Evolutionary conservation across 1,140 invertebrate species (phyloP).

Genomic region (Hirudo medicinalis): DNA sequence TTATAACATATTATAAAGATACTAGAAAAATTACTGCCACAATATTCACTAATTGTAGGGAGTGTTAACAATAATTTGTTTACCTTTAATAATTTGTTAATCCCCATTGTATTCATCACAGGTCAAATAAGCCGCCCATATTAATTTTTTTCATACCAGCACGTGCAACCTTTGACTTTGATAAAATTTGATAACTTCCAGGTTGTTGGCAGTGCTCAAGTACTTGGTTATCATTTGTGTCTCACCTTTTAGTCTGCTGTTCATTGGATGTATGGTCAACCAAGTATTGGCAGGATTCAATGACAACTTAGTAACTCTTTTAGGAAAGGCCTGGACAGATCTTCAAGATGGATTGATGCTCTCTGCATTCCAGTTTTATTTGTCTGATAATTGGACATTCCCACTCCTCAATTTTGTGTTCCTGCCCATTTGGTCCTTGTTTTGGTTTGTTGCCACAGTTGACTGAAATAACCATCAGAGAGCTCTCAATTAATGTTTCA

Average conservation of each 20-base stretch:
- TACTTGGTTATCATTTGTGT: slow-evolving; percentile 30
- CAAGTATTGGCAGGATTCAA: slow-evolving; percentile 23
- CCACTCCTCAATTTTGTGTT: slow-evolving; percentile 46
- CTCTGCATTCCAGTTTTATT: slow-evolving; percentile 63
- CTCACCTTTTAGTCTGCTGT: slow-evolving; percentile 31
- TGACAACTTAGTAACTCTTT: slow-evolving; percentile 25
- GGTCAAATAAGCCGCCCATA: not conserved
- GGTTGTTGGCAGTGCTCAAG: slow-evolving; percentile 26
- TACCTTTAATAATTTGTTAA: no score
- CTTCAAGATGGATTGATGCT: slow-evolving; percentile 59
- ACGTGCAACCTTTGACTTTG: no score
- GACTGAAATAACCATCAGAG: slow-evolving; percentile 4
- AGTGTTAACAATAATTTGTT: no score
- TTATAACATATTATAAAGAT: no score
- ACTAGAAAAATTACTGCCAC: no score
- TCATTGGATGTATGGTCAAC: slow-evolving; percentile 27
- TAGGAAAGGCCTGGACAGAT: slow-evolving; percentile 24
- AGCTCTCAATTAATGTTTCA: no score
- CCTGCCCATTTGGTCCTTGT: slow-evolving; percentile 51
- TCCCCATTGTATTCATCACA: no score
- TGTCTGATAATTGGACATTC: slow-evolving; percentile 56
- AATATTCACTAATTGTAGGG: no score
- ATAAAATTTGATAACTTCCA: not conserved
- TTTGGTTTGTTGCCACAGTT: slow-evolving; percentile 39
- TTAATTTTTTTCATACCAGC: not conserved